A percentile compares a stretch with the other conserved stretches of the same genome.
Evolutionary conservation across 2,797 vertebrate species (phyloP).

Genomic region (Carapus acus): DNA sequence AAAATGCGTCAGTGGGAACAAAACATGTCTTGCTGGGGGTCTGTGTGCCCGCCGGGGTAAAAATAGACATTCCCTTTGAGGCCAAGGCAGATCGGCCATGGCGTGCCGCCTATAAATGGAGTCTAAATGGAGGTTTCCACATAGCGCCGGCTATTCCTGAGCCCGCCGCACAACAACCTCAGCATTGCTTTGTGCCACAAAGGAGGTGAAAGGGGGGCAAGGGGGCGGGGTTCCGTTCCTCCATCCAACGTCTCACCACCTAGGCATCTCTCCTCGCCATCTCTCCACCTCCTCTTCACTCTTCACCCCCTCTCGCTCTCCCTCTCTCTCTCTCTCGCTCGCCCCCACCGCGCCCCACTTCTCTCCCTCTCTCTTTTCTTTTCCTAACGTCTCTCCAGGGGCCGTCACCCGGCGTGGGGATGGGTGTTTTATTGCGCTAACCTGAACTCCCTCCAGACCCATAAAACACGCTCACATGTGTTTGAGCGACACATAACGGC

Average conservation of each 20-base stretch:
- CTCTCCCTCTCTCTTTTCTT: slow-evolving; percentile 4
- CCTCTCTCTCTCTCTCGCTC: slow-evolving; percentile 24
- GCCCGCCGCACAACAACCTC: slow-evolving; percentile 8
- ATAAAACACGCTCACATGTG: slow-evolving; percentile 67
- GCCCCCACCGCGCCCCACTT: slow-evolving; percentile 2
- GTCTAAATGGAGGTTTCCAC: slow-evolving; percentile 41
- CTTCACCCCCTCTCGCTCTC: not conserved
- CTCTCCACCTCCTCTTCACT: slow-evolving; percentile 24
- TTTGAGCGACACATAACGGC: slow-evolving; percentile 43
- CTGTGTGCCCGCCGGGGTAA: slow-evolving; percentile 38
- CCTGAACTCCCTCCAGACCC: slow-evolving; percentile 59
- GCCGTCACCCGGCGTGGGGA: slow-evolving; percentile 53
- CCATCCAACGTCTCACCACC: slow-evolving; percentile 19
- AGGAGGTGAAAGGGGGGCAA: too few species aligned
- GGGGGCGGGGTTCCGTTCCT: too few species aligned
- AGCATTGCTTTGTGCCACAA: slow-evolving; percentile 19
- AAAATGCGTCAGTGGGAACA: slow-evolving; percentile 56
- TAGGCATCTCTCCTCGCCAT: slow-evolving; percentile 21
- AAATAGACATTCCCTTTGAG: slow-evolving; percentile 40
- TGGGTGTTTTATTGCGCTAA: slow-evolving; percentile 67
- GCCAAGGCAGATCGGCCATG: slow-evolving; percentile 34
- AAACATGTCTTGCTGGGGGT: slow-evolving; percentile 33
- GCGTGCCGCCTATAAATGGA: slow-evolving; percentile 33
- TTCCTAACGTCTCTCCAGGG: slow-evolving; percentile 50
- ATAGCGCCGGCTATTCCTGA: slow-evolving; percentile 22